phyloP scores from a whole-genome alignment of 2,888 invertebrate species.

The Xestia rhomboidea region DNA sequence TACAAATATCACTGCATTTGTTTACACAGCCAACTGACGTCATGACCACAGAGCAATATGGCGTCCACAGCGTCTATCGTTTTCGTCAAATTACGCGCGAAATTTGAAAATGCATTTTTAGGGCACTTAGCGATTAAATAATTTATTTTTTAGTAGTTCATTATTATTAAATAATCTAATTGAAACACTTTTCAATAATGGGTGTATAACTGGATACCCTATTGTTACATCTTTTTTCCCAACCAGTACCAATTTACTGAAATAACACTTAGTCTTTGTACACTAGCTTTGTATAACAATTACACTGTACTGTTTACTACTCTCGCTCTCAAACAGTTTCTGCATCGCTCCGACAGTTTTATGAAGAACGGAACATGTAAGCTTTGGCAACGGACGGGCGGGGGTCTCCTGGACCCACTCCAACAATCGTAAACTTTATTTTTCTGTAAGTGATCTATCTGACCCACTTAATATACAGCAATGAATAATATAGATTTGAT shows the following conservation, averaged over 20 bases:
- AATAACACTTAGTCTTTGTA: neutral
- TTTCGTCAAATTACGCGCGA: no score
- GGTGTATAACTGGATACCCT: no score
- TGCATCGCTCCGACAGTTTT: neutral
- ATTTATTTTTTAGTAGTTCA: no score
- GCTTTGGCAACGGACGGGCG: constrained; percentile 3
- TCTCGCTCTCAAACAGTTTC: neutral
- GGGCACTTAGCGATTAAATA: no score
- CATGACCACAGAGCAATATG: no score
- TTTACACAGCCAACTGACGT: no score
- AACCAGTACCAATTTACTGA: neutral
- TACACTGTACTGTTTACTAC: constrained; percentile 1
- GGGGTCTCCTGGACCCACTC: constrained; percentile 69
- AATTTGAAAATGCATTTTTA: no score
- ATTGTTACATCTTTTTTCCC: neutral
- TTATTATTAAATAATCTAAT: no score
- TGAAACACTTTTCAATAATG: no score
- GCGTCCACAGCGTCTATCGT: no score
- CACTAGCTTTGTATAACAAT: neutral
- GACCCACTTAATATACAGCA: constrained; percentile 32
- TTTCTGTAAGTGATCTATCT: constrained; percentile 49
- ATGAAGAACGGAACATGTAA: constrained; percentile 9
- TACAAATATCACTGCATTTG: no score
- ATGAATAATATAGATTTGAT: neutral
- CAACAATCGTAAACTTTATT: constrained; percentile 73